phyloP scores from a whole-genome alignment of 1,140 invertebrate species.

The Mamestra configurata region DNA sequence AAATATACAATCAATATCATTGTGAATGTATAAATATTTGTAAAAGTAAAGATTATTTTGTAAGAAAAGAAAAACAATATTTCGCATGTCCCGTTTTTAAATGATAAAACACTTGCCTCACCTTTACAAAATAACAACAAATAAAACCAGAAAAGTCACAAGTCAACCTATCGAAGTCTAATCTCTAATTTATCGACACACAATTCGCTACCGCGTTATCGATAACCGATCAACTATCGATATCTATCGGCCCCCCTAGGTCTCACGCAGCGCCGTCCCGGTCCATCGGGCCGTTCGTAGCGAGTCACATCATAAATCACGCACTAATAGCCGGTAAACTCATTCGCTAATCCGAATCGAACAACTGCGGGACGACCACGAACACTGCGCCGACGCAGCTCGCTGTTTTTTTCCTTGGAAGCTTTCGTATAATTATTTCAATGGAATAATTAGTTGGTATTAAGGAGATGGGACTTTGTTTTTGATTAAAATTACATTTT shows the following conservation, averaged over 20 bases:
- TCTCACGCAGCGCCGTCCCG: constrained; percentile 75
- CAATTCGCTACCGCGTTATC: constrained; percentile 31
- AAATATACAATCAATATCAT: no score
- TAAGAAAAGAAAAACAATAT: no score
- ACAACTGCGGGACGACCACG: constrained; percentile 60
- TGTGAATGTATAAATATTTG: no score
- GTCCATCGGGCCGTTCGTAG: constrained; percentile 68
- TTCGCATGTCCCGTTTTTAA: background rate
- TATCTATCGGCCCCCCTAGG: constrained; percentile 68
- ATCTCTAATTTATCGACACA: constrained; percentile 18
- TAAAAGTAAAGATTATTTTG: no score
- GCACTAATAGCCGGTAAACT: constrained; percentile 82
- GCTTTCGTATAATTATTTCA: constrained; percentile 40
- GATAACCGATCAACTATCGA: constrained; percentile 43
- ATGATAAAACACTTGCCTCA: background rate
- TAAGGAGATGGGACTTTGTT: background rate
- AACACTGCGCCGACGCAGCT: constrained; percentile 47
- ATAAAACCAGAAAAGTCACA: constrained; percentile 1
- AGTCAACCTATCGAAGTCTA: constrained; percentile 19
- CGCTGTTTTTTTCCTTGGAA: constrained; percentile 20
- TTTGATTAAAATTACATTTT: background rate
- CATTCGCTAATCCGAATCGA: constrained; percentile 83
- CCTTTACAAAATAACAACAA: background rate
- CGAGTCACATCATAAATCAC: constrained; percentile 84
- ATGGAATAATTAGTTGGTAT: constrained; percentile 20